Evolutionary conservation across 2,797 vertebrate species (phyloP).

Genomic region (Oreochromis mossambicus): DNA sequence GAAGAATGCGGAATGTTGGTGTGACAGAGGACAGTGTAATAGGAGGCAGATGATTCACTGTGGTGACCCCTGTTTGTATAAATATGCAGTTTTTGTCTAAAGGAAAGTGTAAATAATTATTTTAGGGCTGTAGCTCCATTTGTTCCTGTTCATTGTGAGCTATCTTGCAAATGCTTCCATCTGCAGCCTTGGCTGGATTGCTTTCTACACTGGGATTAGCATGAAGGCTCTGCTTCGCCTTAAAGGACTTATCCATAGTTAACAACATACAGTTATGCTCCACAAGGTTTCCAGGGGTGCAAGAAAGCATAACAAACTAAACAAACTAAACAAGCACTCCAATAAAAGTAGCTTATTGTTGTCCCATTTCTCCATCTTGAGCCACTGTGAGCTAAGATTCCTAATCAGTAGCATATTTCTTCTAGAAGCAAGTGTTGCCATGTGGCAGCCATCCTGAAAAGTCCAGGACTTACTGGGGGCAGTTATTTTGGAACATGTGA

Average conservation of each 20-base stretch:
- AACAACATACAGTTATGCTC: background rate
- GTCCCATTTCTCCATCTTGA: background rate
- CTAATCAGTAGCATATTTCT: background rate
- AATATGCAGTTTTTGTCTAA: background rate
- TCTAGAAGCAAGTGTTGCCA: background rate
- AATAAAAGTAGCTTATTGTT: background rate
- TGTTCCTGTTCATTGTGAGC: background rate
- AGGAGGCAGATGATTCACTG: background rate
- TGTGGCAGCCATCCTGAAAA: background rate
- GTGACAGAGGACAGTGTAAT: background rate
- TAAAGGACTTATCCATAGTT: background rate
- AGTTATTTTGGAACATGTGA: background rate
- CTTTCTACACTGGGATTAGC: background rate
- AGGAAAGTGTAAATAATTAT: background rate
- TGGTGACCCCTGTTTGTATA: background rate
- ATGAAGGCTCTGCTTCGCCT: background rate
- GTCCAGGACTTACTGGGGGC: background rate
- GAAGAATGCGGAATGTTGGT: background rate
- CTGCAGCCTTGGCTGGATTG: background rate
- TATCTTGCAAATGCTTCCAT: background rate
- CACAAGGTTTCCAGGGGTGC: fast-evolving
- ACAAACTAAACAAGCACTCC: fast-evolving
- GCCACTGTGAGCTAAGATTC: background rate
- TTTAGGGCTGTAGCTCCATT: background rate
- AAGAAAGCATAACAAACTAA: background rate